Evolutionary conservation across 2,888 invertebrate genomes (phyloP), one percentile per base, ranked within the genome.

Genomic region (Lasius fuliginosus): DNA sequence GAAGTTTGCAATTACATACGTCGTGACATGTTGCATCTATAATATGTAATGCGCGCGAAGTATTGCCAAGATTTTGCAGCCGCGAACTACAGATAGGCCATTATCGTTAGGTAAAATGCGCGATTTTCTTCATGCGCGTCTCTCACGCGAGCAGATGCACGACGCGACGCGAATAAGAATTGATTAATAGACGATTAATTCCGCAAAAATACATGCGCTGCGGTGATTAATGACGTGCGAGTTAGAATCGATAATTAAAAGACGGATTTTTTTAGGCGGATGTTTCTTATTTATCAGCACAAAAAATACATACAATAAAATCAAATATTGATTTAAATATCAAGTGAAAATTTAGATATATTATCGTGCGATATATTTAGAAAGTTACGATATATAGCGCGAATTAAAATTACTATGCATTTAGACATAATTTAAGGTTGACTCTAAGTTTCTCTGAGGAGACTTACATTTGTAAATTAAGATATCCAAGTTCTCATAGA

Each of bases 161-260:
- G n/a, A 33, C 15, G n/a, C 64, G n/a, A 64, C 18, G 75, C 46
- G 33, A 64, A 23, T 36, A 64, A 49, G 23, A 11, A 12, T 76
- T 76, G 75, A 65, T 76, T 76, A 76, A 76, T 76, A 33, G 65
- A 53, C 65, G 64, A 75, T 75, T 62, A 64, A 75, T 75, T 49
- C 65, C 18, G 36, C 23, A 33, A 36, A 46, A 49, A 76, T 64
- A 64, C 33, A 42, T 30, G 65, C 36, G 36, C 46, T 15, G 9
- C 33, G 15, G 15, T 75, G 36, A 75, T 75, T 75, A 64, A 76
- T 36, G 33, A 46, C n/a, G 15, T 49, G 49, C 49, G 49, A 33
- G 23, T 23, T 75, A 75, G 5, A 64, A 15, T 33, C 15, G 33
- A 23, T 65, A 76, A 76, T 76, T 76, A 76, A 65, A 8, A n/a